phyloP scores from a whole-genome alignment of 2,888 invertebrate genomes.

The Nezara viridula region DNA sequence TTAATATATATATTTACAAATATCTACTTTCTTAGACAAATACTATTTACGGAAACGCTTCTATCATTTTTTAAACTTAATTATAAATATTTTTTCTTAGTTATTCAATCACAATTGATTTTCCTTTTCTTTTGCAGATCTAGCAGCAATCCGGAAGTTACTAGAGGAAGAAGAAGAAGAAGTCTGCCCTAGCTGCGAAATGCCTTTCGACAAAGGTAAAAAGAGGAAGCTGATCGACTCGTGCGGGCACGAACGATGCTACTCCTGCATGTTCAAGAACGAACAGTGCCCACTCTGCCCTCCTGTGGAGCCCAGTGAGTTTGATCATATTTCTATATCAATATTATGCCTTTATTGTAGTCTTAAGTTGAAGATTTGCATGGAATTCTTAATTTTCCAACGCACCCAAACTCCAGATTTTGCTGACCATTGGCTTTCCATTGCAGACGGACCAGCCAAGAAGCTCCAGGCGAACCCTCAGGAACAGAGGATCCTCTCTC shows the following conservation, averaged over 20 bases:
- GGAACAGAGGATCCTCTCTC: slow-evolving; percentile 12
- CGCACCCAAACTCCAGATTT: not conserved
- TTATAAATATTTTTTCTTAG: no score
- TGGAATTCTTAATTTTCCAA: no score
- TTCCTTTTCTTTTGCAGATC: slow-evolving; percentile 75
- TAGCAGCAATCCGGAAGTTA: slow-evolving; percentile 85
- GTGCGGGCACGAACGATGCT: slow-evolving; percentile 95
- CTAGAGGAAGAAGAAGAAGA: slow-evolving; percentile 70
- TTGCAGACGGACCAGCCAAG: slow-evolving; percentile 20
- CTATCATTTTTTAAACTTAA: no score
- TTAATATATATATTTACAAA: no score
- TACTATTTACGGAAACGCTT: no score
- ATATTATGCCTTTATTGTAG: not conserved
- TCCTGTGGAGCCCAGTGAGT: slow-evolving; percentile 65
- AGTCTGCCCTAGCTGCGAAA: slow-evolving; percentile 86
- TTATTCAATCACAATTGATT: no score
- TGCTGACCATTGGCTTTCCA: not conserved
- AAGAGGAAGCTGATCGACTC: slow-evolving; percentile 94
- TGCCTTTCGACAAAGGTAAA: slow-evolving; percentile 97
- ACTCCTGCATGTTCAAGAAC: slow-evolving; percentile 94
- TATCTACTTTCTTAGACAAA: no score
- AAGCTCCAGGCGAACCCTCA: not conserved
- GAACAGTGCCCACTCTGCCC: slow-evolving; percentile 91
- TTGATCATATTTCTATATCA: not conserved
- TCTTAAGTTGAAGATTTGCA: not conserved